Evolutionary conservation across 2,888 invertebrate species (phyloP).

Genomic region (Sesamia inferens): DNA sequence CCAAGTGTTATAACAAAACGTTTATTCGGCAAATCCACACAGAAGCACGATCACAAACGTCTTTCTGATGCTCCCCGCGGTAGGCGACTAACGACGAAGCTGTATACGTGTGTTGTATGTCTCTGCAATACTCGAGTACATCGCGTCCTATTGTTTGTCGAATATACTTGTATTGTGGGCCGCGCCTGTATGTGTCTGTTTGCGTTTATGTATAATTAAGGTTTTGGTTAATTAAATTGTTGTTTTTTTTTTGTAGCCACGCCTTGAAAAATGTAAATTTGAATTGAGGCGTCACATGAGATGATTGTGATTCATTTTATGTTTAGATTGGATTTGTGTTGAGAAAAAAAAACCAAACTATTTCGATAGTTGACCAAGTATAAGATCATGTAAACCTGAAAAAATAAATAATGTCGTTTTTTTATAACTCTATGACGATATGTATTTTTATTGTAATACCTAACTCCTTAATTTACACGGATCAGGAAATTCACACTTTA

Average conservation of each 20-base stretch:
- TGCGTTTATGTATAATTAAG: slow-evolving; percentile 12
- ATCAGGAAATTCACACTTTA: not conserved
- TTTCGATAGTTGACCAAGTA: not conserved
- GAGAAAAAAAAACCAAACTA: not conserved
- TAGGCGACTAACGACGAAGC: slow-evolving; percentile 46
- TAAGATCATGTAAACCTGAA: not conserved
- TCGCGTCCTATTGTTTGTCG: slow-evolving; percentile 48
- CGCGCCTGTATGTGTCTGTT: slow-evolving; percentile 33
- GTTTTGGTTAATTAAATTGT: slow-evolving; percentile 26
- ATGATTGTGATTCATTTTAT: not conserved
- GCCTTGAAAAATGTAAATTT: not conserved
- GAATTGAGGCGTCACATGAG: not conserved
- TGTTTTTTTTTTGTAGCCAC: slow-evolving; percentile 19
- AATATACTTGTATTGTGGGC: slow-evolving; percentile 27
- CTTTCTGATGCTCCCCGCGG: slow-evolving; percentile 36
- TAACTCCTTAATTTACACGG: not conserved
- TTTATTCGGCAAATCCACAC: slow-evolving; percentile 55
- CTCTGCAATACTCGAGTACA: slow-evolving; percentile 37
- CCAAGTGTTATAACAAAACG: slow-evolving; percentile 47
- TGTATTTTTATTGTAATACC: too few relatives aligned
- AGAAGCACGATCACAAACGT: slow-evolving; percentile 46
- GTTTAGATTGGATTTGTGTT: not conserved
- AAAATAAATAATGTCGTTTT: not conserved
- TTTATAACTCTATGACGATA: not conserved
- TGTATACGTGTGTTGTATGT: slow-evolving; percentile 21